Evolutionary conservation across 1,140 invertebrate species (phyloP).

Genomic region (Drosophila kikkawai): DNA sequence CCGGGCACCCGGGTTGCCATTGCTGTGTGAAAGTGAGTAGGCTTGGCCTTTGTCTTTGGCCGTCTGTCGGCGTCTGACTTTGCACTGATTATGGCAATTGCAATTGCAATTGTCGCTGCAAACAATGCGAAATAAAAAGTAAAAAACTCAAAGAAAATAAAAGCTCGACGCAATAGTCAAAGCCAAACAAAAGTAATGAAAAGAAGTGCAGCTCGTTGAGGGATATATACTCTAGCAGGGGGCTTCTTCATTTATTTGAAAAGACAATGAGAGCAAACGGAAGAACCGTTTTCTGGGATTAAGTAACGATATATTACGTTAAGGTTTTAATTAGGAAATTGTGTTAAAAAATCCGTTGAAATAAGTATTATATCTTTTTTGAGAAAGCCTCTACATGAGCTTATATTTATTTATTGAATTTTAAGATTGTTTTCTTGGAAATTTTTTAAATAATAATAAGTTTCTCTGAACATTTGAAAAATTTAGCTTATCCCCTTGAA

Average conservation of each 20-base stretch:
- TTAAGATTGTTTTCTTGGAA: neutral
- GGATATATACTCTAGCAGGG: constrained; percentile 3
- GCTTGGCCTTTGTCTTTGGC: constrained; percentile 66
- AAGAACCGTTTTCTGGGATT: neutral
- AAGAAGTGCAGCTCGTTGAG: constrained; percentile 57
- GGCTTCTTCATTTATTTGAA: constrained; percentile 1
- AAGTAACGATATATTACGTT: neutral
- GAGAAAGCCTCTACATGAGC: neutral
- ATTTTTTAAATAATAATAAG: too few species aligned
- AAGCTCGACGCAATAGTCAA: constrained; percentile 65
- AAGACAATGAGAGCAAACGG: neutral
- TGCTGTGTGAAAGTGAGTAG: constrained; percentile 54
- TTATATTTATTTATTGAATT: neutral
- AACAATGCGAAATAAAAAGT: constrained; percentile 71
- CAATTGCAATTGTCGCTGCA: constrained; percentile 64
- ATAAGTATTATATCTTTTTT: neutral
- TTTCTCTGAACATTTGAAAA: neutral
- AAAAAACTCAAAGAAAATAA: constrained; percentile 46
- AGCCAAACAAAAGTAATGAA: constrained; percentile 70
- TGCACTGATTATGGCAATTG: constrained; percentile 82
- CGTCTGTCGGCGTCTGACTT: constrained; percentile 49
- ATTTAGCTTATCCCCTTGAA: too few species aligned
- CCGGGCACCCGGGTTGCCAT: neutral
- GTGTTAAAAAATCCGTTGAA: neutral
- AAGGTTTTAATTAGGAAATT: neutral